Conservation (phyloP, 1,140 invertebrate genomes). For the Bombus superbus region DNA sequence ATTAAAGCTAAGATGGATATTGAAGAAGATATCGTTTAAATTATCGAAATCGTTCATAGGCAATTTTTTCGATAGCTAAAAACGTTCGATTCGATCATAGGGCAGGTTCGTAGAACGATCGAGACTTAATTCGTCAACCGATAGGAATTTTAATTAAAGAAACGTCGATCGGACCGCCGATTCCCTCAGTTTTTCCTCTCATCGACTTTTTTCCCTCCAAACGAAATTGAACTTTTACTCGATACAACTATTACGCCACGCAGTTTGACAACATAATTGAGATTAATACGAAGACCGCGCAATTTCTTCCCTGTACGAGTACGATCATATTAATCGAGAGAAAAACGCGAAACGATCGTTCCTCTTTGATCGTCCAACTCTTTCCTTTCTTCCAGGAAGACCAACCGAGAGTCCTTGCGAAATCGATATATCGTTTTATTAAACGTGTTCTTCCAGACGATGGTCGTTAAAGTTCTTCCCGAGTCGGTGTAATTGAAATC, state of each 20-base stretch:
- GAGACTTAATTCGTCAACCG: not conserved
- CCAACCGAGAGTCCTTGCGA: not conserved
- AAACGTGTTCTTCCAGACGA: not conserved
- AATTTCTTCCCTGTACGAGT: not conserved
- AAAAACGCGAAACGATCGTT: not conserved
- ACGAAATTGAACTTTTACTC: not conserved
- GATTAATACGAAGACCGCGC: not conserved
- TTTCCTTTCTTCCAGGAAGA: not conserved
- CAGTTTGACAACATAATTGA: conserved; percentile 15
- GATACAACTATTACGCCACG: not conserved
- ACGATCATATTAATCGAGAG: not conserved
- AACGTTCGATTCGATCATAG: not conserved
- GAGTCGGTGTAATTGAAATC: not conserved
- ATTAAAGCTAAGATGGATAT: no score
- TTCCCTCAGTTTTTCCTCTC: not conserved
- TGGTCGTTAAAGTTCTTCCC: not conserved
- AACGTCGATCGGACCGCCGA: not conserved
- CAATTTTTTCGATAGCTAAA: not conserved
- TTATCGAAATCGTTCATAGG: not conserved
- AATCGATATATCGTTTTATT: not conserved
- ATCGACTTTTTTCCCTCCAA: not conserved
- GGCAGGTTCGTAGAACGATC: not conserved
- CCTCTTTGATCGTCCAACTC: not conserved
- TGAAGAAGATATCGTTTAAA: no score
- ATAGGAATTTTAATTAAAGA: conserved; percentile 13